Conservation (phyloP, 2,113 vertebrate species). For the Tiliqua scincoides region DNA sequence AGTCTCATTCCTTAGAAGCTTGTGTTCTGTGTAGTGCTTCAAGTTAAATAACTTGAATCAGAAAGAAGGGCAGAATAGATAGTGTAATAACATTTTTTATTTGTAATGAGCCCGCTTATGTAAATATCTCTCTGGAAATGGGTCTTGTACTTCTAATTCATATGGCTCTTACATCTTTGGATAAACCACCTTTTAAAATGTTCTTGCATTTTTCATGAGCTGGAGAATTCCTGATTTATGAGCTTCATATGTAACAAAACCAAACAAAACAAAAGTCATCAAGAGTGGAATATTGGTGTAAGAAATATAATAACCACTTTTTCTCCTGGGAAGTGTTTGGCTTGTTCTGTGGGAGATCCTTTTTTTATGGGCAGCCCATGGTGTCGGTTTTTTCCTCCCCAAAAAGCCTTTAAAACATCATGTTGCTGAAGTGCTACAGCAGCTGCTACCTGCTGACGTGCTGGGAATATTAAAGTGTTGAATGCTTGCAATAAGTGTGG, state of each 20-base stretch:
- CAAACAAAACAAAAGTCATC: neutral
- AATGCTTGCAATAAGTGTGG: neutral
- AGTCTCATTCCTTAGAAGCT: slow-evolving; percentile 4
- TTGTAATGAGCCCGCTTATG: slow-evolving; percentile 10
- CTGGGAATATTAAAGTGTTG: slow-evolving; percentile 8
- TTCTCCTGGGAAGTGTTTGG: slow-evolving; percentile 3
- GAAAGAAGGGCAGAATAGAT: slow-evolving; percentile 28
- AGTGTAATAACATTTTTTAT: slow-evolving; percentile 35
- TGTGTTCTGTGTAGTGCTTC: neutral
- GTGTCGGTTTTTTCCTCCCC: neutral
- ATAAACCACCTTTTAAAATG: slow-evolving; percentile 12
- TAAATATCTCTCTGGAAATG: slow-evolving; percentile 26
- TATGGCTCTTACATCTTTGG: neutral
- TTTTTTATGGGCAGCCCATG: neutral
- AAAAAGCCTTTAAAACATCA: neutral
- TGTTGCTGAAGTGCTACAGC: slow-evolving; percentile 27
- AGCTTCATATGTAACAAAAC: neutral
- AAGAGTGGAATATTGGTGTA: slow-evolving; percentile 20
- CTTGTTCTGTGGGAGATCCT: slow-evolving; percentile 23
- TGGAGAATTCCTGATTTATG: slow-evolving; percentile 41
- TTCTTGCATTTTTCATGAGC: slow-evolving; percentile 18
- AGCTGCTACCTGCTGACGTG: slow-evolving; percentile 6
- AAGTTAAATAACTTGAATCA: neutral
- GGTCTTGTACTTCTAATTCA: neutral
- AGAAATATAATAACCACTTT: slow-evolving; percentile 9